Conservation (phyloP, 2,797 vertebrate genomes). For the Muscicapa striata region DNA sequence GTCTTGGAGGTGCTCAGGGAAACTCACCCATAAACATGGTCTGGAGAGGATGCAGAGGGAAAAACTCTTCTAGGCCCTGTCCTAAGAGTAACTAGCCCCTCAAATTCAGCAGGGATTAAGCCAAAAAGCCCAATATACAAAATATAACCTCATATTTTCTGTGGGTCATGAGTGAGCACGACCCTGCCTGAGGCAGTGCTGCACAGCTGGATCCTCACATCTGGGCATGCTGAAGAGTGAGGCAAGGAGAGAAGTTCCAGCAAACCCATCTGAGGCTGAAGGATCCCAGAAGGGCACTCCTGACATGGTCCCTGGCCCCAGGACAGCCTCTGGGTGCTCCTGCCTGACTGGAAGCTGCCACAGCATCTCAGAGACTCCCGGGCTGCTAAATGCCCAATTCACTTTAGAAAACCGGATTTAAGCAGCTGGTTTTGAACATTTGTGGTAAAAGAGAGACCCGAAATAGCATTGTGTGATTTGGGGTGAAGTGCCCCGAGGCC, state of each 20-base stretch:
- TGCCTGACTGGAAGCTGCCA: background rate
- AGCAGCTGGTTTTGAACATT: conserved; percentile 50
- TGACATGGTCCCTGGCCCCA: fast-evolving
- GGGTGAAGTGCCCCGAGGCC: conserved; percentile 59
- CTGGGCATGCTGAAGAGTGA: background rate
- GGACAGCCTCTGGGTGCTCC: background rate
- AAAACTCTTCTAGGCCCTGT: background rate
- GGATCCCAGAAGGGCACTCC: background rate
- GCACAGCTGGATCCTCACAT: background rate
- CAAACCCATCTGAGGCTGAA: background rate
- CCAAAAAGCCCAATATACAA: background rate
- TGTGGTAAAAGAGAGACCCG: conserved; percentile 32
- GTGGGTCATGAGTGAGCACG: fast-evolving
- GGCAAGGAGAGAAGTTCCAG: background rate
- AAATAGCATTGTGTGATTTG: conserved; percentile 62
- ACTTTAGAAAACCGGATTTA: conserved; percentile 11
- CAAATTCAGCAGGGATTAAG: background rate
- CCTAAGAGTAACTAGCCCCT: conserved; percentile 9
- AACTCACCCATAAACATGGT: background rate
- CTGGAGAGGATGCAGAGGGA: background rate
- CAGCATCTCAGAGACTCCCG: background rate
- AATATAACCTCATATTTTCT: background rate
- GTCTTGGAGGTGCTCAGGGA: conserved; percentile 50
- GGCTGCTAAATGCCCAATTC: conserved; percentile 26
- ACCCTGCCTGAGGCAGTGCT: background rate